Percentiles rank a stretch among this genome's conserved stretches.
These are phyloP conservation scores for Pomatostomus ruficeps DNA, from an alignment of 2,113 vertebrate species.

Conservation along the genomic window DNA sequence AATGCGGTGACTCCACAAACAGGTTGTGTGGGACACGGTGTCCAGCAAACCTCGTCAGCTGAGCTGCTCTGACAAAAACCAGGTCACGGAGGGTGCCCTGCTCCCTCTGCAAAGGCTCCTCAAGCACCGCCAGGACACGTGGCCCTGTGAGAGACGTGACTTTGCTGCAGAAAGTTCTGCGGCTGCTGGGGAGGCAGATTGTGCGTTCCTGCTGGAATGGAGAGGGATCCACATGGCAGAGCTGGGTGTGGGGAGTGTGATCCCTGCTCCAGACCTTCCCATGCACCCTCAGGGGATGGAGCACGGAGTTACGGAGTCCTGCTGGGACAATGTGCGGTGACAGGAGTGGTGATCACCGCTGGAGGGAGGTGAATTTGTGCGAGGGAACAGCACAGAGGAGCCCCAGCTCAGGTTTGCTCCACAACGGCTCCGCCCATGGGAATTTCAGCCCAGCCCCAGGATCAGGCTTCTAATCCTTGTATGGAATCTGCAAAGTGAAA, in stretches of 20 bases:
- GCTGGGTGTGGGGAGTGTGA: too few relatives aligned
- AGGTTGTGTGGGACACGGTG: background rate
- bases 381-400: background rate
- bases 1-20: background rate
- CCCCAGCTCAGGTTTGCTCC: background rate
- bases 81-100: background rate
- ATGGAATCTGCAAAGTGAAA: background rate
- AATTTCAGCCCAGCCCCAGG: background rate
- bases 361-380: fast-evolving
- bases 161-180: background rate
- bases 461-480: background rate
- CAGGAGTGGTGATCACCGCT: fast-evolving
- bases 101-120: background rate
- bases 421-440: background rate
- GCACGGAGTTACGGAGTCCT: fast-evolving
- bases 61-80: background rate
- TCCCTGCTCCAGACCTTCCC: background rate
- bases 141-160: background rate
- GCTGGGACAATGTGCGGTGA: background rate
- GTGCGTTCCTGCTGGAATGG: background rate
- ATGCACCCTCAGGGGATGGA: background rate
- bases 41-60: background rate
- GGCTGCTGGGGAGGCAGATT: background rate
- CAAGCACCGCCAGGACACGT: background rate
- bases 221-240: background rate